Conservation (phyloP, 2,888 invertebrate genomes). For the Gortyna flavago region DNA sequence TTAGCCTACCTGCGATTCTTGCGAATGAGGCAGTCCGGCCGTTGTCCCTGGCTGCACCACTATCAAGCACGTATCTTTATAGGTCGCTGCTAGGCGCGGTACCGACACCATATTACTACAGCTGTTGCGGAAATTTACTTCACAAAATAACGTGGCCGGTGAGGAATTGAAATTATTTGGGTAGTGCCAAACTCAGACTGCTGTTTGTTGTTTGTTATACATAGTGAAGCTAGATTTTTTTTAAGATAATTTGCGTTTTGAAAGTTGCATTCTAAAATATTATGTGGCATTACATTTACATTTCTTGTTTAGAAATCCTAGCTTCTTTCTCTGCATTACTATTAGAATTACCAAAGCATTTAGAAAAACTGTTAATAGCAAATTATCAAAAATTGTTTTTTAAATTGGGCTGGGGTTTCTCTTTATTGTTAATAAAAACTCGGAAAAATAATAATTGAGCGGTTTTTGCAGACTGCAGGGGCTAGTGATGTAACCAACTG, state of each 20-base stretch:
- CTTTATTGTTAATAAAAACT: constrained; percentile 26
- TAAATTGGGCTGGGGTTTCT: neutral
- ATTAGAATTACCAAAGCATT: constrained; percentile 42
- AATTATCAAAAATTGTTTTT: constrained; percentile 29
- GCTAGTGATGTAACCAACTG: constrained; percentile 82
- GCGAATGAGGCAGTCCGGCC: constrained; percentile 89
- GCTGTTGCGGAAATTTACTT: constrained; percentile 13
- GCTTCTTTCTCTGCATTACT: constrained; percentile 38
- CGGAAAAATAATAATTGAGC: constrained; percentile 29
- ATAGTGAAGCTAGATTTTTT: neutral
- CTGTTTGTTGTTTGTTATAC: neutral
- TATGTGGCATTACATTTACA: constrained; percentile 39
- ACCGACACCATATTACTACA: constrained; percentile 75
- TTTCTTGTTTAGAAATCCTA: constrained; percentile 54
- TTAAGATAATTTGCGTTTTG: constrained; percentile 5
- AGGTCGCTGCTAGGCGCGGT: constrained; percentile 84
- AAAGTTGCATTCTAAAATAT: constrained; percentile 34
- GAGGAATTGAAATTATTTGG: constrained; percentile 15
- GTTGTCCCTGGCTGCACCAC: constrained; percentile 88
- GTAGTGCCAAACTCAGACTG: neutral
- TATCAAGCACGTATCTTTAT: constrained; percentile 88
- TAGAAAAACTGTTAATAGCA: constrained; percentile 22
- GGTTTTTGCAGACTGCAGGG: constrained; percentile 70
- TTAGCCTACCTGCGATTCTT: constrained; percentile 90
- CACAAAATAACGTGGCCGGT: neutral